phyloP scores from a whole-genome alignment of 2,113 vertebrate genomes.

The Chloebia gouldiae region DNA sequence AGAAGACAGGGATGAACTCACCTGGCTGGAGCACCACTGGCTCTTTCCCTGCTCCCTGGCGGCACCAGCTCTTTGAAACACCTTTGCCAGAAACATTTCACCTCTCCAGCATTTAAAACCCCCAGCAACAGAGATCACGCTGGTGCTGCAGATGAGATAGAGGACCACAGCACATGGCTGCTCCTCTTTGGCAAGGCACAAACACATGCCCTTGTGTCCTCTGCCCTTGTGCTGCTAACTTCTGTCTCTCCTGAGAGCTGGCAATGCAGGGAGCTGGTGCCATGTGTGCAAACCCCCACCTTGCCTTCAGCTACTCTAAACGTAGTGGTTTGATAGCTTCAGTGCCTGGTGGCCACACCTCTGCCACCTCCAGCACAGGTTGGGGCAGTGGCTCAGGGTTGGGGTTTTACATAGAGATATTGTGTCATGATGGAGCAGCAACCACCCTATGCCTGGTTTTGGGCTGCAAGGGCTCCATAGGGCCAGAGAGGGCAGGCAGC shows the following conservation, averaged over 20 bases:
- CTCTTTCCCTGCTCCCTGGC: neutral
- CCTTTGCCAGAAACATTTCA: neutral
- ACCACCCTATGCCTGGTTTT: neutral
- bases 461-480: neutral
- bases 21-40: fast-evolving
- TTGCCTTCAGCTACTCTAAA: neutral
- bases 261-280: fast-evolving
- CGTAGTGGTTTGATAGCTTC: neutral
- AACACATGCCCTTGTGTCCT: fast-evolving
- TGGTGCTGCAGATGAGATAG: neutral
- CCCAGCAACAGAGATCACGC: fast-evolving
- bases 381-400: neutral
- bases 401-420: fast-evolving
- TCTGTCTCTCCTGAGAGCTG: neutral
- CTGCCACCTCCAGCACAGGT: fast-evolving
- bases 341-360: neutral
- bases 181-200: neutral
- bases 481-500: neutral
- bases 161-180: neutral
- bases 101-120: neutral
- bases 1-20: fast-evolving
- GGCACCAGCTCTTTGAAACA: neutral
- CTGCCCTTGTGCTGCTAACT: fast-evolving
- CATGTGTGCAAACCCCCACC: neutral
- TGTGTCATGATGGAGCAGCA: neutral